Evolutionary conservation across 2,113 vertebrate species (phyloP), one percentile per base, ranked within the genome.

Genomic region (Sinocyclocheilus anophthalmus): DNA sequence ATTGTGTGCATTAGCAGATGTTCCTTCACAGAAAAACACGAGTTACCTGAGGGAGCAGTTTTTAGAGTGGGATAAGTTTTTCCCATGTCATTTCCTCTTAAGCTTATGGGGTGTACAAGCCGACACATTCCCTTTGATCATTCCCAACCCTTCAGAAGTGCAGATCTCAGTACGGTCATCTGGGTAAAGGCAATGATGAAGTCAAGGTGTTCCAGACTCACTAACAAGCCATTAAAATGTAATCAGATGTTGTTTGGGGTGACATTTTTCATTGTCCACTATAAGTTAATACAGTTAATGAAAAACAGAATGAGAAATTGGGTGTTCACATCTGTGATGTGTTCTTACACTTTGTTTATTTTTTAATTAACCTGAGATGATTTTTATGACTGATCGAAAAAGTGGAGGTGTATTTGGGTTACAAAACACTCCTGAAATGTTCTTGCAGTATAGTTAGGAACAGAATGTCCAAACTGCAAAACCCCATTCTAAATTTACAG

Each of bases 81-180:
- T 53, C 30, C 39, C 53, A 13, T 85, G 65, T 83, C 72, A 78
- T 85, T 85, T 88, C 53, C 79, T 85, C 18, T 45, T 59, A 79
- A 81, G 53, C 24, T 30, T 75, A 80, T 33, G 39, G 12, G 9
- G 7, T 69, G 37, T 80, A 61, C 30, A 57, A 50, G 26, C 83
- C 3, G 61, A 53, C 63, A 69, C 20, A 12, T 85, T 85, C 57
- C 57, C 77, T 85, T 69, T 85, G 83, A 85, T 77, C 78, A 77
- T 18, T 20, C 8, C 42, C 50, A 45, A 6, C 53, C 59, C 57
- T 72, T 76, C 37, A 65, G 72, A 85, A 26, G 16, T 57, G 18
- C 24, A 77, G 61, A 85, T 59, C 70, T 72, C 18, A 24, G 45
- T 83, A 20, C 26, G 24, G 37, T n/a, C 61, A 10, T 84, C 69